Conservation (phyloP, 92 coral and sea anemone genomes). For the Palythoa caribaeorum region DNA sequence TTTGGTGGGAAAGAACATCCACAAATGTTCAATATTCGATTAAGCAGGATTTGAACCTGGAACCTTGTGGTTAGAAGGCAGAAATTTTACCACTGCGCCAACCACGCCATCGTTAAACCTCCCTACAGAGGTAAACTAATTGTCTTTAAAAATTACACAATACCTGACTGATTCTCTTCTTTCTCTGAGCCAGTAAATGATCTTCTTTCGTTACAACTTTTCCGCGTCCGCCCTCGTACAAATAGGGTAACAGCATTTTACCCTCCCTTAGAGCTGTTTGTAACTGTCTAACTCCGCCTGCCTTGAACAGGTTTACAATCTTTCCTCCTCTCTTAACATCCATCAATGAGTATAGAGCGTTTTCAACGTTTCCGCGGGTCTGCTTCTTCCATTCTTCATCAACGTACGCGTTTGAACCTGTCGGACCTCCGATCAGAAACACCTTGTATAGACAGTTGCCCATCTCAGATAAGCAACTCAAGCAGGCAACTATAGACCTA, state of each 20-base stretch:
- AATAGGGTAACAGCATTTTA: constrained; percentile 51
- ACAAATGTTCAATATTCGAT: no score
- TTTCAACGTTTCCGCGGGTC: constrained; percentile 61
- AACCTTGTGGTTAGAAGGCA: no score
- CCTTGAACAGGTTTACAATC: constrained; percentile 48
- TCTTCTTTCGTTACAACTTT: constrained; percentile 66
- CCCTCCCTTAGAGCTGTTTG: constrained; percentile 45
- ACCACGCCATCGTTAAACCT: no score
- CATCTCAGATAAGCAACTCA: constrained; percentile 39
- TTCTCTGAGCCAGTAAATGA: constrained; percentile 42
- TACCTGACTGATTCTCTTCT: constrained; percentile 51
- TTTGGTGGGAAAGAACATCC: no score
- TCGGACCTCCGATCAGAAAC: constrained; percentile 38
- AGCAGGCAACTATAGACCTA: not conserved
- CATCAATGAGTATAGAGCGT: constrained; percentile 74
- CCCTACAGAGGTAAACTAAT: not conserved
- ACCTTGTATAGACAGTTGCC: constrained; percentile 64
- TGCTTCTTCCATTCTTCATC: constrained; percentile 81
- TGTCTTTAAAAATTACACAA: not conserved
- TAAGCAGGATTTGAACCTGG: no score
- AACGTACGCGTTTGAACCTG: constrained; percentile 16
- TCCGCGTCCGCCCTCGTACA: constrained; percentile 78
- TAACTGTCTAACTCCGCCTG: constrained; percentile 54
- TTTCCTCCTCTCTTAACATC: constrained; percentile 56
- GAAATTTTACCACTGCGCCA: no score